A percentile compares a stretch with the other conserved stretches of the same genome.
Conservation (phyloP, 1,140 invertebrate species). For the Whitmania pigra region DNA sequence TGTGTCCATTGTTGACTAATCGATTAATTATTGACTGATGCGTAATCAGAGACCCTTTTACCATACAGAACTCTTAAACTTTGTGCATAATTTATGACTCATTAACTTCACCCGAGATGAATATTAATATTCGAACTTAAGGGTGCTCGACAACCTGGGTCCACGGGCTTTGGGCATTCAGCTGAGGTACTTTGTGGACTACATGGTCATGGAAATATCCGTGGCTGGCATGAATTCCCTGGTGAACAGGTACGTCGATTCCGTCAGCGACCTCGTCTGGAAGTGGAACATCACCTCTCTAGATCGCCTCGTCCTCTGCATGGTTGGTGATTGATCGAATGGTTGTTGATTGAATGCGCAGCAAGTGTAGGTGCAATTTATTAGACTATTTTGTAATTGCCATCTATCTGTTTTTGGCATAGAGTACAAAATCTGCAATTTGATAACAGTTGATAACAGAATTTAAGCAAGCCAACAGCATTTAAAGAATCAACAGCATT, state of each 20-base stretch:
- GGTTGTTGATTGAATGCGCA: neutral
- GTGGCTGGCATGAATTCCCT: conserved; percentile 39
- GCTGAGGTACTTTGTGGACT: conserved; percentile 84
- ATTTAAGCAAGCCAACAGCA: too few species aligned
- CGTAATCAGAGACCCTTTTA: neutral
- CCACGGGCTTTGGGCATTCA: conserved; percentile 76
- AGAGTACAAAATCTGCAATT: too few species aligned
- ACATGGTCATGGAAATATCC: conserved; percentile 77
- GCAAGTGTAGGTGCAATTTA: too few species aligned
- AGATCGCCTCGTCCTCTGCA: conserved; percentile 73
- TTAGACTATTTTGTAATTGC: too few species aligned
- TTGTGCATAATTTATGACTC: neutral
- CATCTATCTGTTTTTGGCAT: too few species aligned
- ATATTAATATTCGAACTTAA: conserved; percentile 38
- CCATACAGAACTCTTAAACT: conserved; percentile 17
- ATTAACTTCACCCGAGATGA: neutral
- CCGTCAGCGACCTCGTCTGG: conserved; percentile 91
- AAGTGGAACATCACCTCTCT: conserved; percentile 90
- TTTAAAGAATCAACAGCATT: too few species aligned
- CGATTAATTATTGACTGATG: conserved; percentile 18
- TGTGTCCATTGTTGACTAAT: neutral
- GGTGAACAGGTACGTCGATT: conserved; percentile 61
- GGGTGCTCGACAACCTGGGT: conserved; percentile 82
- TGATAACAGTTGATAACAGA: too few species aligned
- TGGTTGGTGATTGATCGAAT: conserved; percentile 45